Percentiles rank a stretch among this genome's conserved stretches.
phyloP scores from a whole-genome alignment of 2,888 invertebrate genomes.

The Pedicia rivosa region DNA sequence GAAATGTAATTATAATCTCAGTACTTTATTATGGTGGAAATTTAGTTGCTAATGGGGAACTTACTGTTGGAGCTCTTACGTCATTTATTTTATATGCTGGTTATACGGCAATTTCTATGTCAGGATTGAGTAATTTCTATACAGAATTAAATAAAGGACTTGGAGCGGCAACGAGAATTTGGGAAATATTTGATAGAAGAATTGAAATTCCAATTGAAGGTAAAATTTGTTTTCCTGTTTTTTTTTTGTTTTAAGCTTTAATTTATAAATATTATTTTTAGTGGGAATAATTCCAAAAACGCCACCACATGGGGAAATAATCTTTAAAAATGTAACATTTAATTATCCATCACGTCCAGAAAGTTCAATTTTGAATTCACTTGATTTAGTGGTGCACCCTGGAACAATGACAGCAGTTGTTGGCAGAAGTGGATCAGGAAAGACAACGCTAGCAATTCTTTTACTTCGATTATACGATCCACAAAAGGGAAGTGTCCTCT shows the following conservation, averaged over 20 bases:
- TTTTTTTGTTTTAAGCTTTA: no score
- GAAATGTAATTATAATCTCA: slow-evolving; percentile 76
- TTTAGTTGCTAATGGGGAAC: slow-evolving; percentile 62
- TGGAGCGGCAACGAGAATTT: slow-evolving; percentile 78
- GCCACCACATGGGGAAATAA: slow-evolving; percentile 41
- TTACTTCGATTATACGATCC: slow-evolving; percentile 81
- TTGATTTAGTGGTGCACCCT: slow-evolving; percentile 48
- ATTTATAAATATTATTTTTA: neutral
- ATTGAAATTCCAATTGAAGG: slow-evolving; percentile 53
- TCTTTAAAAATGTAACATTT: slow-evolving; percentile 58
- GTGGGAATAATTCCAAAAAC: slow-evolving; percentile 24
- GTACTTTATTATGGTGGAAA: slow-evolving; percentile 86
- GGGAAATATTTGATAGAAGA: slow-evolving; percentile 72
- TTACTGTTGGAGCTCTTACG: slow-evolving; percentile 77
- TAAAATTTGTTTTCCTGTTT: neutral
- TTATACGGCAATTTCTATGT: slow-evolving; percentile 80
- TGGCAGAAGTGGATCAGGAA: slow-evolving; percentile 88
- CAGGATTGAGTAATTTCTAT: slow-evolving; percentile 84
- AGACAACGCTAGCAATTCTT: slow-evolving; percentile 77
- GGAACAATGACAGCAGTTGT: slow-evolving; percentile 65
- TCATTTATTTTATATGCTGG: slow-evolving; percentile 90
- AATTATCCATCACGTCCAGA: slow-evolving; percentile 51
- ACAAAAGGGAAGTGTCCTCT: slow-evolving; percentile 42
- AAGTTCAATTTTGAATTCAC: slow-evolving; percentile 40
- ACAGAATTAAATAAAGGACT: slow-evolving; percentile 86